Percentiles rank a stretch among this genome's conserved stretches.
These are phyloP conservation scores for Pammene fasciana DNA, from an alignment of 2,888 invertebrate species.

Conservation along the genomic window DNA sequence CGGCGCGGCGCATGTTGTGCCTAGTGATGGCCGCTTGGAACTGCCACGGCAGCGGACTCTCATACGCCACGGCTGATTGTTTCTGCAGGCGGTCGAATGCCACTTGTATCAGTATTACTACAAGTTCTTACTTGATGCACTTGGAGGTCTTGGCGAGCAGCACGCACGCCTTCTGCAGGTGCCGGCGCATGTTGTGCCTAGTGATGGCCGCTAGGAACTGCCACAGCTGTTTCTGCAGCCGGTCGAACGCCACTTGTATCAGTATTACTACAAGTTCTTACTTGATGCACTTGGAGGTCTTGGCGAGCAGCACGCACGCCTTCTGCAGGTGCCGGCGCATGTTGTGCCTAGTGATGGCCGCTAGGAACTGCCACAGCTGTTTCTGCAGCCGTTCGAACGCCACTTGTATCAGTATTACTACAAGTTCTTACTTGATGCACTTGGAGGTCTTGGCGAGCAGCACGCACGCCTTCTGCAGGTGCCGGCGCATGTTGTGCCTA, in stretches of 20 bases:
- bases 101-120: constrained; percentile 71
- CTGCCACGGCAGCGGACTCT: constrained; percentile 81
- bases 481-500: constrained; percentile 81
- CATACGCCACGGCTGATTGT: constrained; percentile 46
- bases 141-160: too few relatives aligned
- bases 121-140: constrained; percentile 68
- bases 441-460: too few relatives aligned
- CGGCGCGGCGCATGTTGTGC: constrained; percentile 83
- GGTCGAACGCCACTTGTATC: constrained; percentile 68
- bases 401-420: constrained; percentile 70
- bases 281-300: constrained; percentile 63
- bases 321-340: constrained; percentile 84
- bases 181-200: constrained; percentile 81
- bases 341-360: constrained; percentile 77
- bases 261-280: too few relatives aligned
- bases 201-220: constrained; percentile 80
- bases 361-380: constrained; percentile 84
- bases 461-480: constrained; percentile 84
- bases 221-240: constrained; percentile 81
- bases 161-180: constrained; percentile 84
- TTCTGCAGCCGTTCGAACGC: constrained; percentile 68
- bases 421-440: constrained; percentile 78
- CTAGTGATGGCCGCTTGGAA: constrained; percentile 80
- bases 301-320: constrained; percentile 74
- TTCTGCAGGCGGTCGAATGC: constrained; percentile 68